Evolutionary conservation across 2,888 invertebrate genomes (phyloP).

Genomic region (Nipponacmea schrenckii): DNA sequence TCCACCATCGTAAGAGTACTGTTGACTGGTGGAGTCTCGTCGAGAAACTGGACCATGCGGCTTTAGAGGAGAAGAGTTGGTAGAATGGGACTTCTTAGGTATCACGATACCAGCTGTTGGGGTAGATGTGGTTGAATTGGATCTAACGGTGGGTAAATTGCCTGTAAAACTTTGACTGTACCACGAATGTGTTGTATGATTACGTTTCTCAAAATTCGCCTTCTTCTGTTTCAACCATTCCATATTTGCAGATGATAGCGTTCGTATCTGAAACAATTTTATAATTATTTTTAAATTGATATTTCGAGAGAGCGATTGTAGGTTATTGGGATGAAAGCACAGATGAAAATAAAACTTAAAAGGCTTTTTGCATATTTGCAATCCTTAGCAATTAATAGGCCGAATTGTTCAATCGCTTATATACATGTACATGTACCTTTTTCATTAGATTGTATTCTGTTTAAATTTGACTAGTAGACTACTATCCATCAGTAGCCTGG

Average conservation of each 20-base stretch:
- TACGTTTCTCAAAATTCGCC: conserved; percentile 39
- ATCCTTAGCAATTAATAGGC: too few species aligned
- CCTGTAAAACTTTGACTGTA: conserved; percentile 42
- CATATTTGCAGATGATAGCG: neutral
- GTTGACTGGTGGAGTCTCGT: conserved; percentile 30
- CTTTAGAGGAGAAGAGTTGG: conserved; percentile 1
- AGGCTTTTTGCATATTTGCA: too few species aligned
- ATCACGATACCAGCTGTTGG: neutral
- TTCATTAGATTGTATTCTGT: too few species aligned
- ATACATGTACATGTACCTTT: too few species aligned
- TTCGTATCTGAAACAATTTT: too few species aligned
- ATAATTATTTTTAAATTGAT: too few species aligned
- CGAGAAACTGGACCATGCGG: conserved; percentile 15
- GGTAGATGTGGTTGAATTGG: conserved; percentile 25
- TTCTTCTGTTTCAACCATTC: conserved; percentile 29
- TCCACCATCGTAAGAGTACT: conserved; percentile 55
- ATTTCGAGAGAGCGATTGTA: too few species aligned
- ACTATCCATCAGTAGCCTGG: too few species aligned
- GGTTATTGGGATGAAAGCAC: too few species aligned
- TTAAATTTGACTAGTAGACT: too few species aligned
- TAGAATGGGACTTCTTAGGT: neutral
- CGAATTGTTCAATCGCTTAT: too few species aligned
- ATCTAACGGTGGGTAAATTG: conserved; percentile 20
- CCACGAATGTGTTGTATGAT: conserved; percentile 51
- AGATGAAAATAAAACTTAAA: too few species aligned